Evolutionary conservation across 2,888 invertebrate genomes (phyloP), one percentile per base, ranked within the genome.

Genomic region (Cacoxenus indagator): DNA sequence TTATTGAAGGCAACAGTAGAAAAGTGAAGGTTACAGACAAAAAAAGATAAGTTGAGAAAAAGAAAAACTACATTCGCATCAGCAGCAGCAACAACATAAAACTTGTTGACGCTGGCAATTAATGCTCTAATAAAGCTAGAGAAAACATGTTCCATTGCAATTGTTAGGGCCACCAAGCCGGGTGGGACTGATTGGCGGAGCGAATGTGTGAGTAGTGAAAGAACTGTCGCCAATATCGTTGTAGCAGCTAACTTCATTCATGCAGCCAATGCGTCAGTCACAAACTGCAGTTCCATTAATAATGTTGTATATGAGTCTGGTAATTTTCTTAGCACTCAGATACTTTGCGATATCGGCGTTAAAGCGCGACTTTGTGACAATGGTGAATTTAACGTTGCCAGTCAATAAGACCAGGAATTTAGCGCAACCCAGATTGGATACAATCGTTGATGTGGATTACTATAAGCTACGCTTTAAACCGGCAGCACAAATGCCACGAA

Each of bases 101-200:
- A 59, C 67, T 27, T 67, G 75, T 65, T 70, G 69, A 68, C 70
- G 59, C 65, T 69, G 76, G 77, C 86, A 86, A 84, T 86, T 86
- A 85, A 86, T 85, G 85, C 85, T 85, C 85, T 85, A 82, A 84
- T 86, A 84, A 82, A 76, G 86, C 77, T 74, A 67, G 74, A 74
- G 76, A 81, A 79, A 85, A 79, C 75, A 76, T 76, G 77, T 68
- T 70, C 59, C 8, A 46, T n/a, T n/a, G n/a, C 46, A 14, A 46
- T 46, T 46, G 14, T 17, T 6, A 9, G 4, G 46, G 61, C 57
- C 54, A 24, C 9, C 26, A 27, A 22, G 46, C 26, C 48, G 59
- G 59, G 24, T n/a, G 37, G 64, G 64, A 62, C n/a, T n/a, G n/a
- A n/a, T n/a, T n/a, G 55, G 48, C 65, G 17, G 55, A 26, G 37